phyloP scores from a whole-genome alignment of 2,113 vertebrate genomes.

The Microtus ochrogaster region DNA sequence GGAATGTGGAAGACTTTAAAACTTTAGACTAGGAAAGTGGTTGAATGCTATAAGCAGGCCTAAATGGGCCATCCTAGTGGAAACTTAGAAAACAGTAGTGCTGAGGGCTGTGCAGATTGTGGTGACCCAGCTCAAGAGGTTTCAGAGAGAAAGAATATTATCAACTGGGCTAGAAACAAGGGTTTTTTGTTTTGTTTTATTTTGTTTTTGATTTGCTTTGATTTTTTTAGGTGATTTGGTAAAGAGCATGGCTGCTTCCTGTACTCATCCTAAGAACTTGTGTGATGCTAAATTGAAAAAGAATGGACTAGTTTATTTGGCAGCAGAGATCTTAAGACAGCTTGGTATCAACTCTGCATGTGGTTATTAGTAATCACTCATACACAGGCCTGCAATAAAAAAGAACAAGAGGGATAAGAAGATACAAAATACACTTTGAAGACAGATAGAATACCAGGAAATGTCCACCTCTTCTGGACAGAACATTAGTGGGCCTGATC shows the following conservation, averaged over 20 bases:
- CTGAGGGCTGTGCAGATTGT: background rate
- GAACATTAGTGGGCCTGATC: background rate
- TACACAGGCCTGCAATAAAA: background rate
- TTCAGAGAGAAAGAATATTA: background rate
- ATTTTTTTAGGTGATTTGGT: background rate
- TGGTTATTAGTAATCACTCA: background rate
- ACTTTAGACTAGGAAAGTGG: background rate
- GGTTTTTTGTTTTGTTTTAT: too few species aligned
- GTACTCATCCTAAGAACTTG: background rate
- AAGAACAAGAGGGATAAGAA: background rate
- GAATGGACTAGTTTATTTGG: background rate
- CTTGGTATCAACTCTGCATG: background rate
- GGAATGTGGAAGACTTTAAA: background rate
- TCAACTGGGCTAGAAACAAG: background rate
- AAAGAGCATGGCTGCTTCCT: background rate
- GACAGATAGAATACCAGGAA: background rate
- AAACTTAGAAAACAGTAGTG: background rate
- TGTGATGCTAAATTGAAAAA: background rate
- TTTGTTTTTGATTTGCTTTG: background rate
- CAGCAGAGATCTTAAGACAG: background rate
- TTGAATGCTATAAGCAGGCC: background rate
- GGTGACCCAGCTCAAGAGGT: background rate
- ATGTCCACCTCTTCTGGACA: background rate
- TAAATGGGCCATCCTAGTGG: background rate
- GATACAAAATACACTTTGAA: background rate